phyloP scores from a whole-genome alignment of 2,888 invertebrate species.

The Chelonus formosanus region DNA sequence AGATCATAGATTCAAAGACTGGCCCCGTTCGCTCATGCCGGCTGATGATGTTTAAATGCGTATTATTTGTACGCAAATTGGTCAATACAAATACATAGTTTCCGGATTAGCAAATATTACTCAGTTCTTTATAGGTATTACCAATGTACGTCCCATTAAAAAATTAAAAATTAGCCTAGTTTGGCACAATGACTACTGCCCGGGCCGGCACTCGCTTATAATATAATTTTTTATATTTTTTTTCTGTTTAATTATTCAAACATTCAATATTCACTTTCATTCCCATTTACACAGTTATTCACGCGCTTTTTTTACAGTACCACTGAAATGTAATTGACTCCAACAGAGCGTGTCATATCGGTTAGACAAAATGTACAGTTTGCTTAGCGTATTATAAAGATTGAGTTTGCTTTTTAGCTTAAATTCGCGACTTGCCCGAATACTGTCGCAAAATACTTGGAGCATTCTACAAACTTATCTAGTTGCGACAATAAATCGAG shows the following conservation, averaged over 20 bases:
- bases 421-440: too few species aligned
- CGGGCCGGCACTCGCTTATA: constrained; percentile 63
- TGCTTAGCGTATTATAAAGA: constrained; percentile 30
- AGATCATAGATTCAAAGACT: constrained; percentile 63
- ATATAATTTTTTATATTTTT: constrained; percentile 31
- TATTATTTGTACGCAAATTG: constrained; percentile 5
- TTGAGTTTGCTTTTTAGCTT: constrained; percentile 12
- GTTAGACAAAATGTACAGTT: constrained; percentile 48
- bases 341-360: constrained; percentile 56
- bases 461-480: not conserved
- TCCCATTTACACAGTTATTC: constrained; percentile 42
- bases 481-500: constrained; percentile 10
- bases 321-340: constrained; percentile 63
- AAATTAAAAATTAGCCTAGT: constrained; percentile 56
- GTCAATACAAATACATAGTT: constrained; percentile 19
- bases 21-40: constrained; percentile 65
- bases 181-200: constrained; percentile 59
- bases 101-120: not conserved
- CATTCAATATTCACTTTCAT: constrained; percentile 28
- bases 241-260: not conserved
- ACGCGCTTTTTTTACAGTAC: constrained; percentile 45
- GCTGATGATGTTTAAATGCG: constrained; percentile 41
- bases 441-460: constrained; percentile 5
- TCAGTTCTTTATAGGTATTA: constrained; percentile 1
- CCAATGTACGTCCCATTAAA: constrained; percentile 18